A percentile compares a stretch with the other conserved stretches of the same genome.
phyloP scores from a whole-genome alignment of 2,113 vertebrate genomes.

The Centropus unirufus region DNA sequence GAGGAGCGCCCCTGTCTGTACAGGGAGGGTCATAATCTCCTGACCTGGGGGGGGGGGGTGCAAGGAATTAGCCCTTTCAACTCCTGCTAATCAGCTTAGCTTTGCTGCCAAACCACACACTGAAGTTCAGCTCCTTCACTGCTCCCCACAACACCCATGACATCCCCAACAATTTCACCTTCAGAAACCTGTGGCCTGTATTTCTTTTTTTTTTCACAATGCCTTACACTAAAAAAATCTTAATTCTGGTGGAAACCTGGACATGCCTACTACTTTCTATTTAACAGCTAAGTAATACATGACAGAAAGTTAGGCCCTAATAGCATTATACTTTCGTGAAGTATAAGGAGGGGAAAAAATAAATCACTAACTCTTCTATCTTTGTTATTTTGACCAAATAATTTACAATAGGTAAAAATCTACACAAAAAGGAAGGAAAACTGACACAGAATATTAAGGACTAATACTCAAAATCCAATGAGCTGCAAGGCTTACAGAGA shows the following conservation, averaged over 20 bases:
- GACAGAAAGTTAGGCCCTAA: background rate
- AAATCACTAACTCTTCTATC: background rate
- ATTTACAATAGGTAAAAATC: background rate
- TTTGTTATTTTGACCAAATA: background rate
- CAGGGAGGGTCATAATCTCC: background rate
- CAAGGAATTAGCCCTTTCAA: conserved; percentile 2
- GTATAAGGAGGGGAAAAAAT: too few species aligned
- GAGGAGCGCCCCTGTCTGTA: background rate
- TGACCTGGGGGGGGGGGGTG: background rate
- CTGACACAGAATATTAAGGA: background rate
- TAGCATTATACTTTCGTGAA: background rate
- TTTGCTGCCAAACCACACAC: background rate
- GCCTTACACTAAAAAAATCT: background rate
- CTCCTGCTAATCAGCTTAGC: background rate
- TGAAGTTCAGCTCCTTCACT: background rate
- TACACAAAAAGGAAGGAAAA: background rate
- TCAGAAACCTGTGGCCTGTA: background rate
- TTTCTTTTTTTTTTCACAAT: background rate
- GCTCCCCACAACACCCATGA: background rate
- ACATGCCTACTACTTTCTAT: background rate
- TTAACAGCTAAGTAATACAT: background rate
- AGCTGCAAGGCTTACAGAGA: background rate
- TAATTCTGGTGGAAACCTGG: background rate
- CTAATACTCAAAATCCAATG: background rate
- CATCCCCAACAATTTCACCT: background rate